Evolutionary conservation across 2,797 vertebrate genomes (phyloP).

Genomic region (Masticophis lateralis): DNA sequence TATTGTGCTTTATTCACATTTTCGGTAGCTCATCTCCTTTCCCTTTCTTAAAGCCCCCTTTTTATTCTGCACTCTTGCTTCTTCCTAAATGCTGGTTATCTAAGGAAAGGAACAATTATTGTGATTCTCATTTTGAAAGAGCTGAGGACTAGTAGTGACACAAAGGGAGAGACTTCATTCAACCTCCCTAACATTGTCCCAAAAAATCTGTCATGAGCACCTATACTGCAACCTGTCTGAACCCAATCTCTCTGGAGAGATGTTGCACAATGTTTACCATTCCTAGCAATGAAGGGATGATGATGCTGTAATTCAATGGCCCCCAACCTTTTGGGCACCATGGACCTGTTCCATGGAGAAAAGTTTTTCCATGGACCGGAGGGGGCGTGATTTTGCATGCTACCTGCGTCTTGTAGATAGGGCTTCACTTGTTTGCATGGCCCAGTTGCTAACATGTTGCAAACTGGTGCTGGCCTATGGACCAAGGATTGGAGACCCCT

Average conservation of each 20-base stretch:
- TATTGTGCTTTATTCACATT: not conserved
- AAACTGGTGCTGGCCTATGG: not conserved
- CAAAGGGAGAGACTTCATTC: not conserved
- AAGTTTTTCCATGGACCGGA: not conserved
- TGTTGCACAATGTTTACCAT: not conserved
- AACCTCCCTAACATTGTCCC: not conserved
- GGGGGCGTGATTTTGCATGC: too few relatives aligned
- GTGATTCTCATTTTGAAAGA: not conserved
- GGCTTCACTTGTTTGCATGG: too few relatives aligned
- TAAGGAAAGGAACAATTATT: not conserved
- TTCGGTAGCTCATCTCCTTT: not conserved
- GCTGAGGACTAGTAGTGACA: not conserved
- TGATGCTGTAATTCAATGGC: not conserved
- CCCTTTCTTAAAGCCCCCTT: not conserved
- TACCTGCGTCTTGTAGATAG: too few relatives aligned
- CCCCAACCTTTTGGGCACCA: not conserved
- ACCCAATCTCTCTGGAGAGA: not conserved
- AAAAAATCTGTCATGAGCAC: not conserved
- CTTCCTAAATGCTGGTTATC: not conserved
- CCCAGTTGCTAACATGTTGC: not conserved
- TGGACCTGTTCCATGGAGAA: not conserved
- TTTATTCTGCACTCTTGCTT: not conserved
- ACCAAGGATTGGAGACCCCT: not conserved
- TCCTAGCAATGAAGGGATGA: not conserved
- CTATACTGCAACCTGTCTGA: not conserved